Base-by-base conservation (phyloP, 2,888 invertebrate species). In the Drosophila siamana region DNA sequence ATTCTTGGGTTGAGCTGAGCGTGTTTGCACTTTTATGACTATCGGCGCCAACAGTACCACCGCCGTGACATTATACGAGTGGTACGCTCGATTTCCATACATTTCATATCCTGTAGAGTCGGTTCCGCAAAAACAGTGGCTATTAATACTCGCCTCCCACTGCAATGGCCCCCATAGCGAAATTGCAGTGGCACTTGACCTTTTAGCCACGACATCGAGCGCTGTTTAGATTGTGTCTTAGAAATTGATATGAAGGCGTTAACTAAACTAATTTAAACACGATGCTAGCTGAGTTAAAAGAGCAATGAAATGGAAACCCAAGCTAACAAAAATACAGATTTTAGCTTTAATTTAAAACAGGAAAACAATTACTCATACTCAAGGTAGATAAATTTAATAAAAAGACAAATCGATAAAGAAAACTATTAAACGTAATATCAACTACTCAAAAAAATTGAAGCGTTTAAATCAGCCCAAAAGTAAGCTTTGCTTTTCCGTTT, bases 171-270 rank as follows among this genome's bases (percentile, higher is more conserved):
- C 40, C n/a, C 22, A 50, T 9, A 47, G 64, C 78, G n/a, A 78
- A 80, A 76, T 80, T 80, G 69, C 81, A 76, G 76, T 80, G 78
- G 77, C 81, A 71, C 69, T 74, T 82, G 78, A 52, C 74, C 74
- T 78, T 75, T 78, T 71, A 62, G 70, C 26, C 46, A 43, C 57
- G 44, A 73, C 54, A 50, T 44, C 19, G 13, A 63, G 48, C 44
- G 61, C 51, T 19, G 26, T 22, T 38, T n/a, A 41, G 19, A 61
- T 61, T 65, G 15, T 22, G 15, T 68, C 41, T 54, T 44, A 50
- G 40, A 13, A 52, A 40, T 33, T 22, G 26, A 56, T 51, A 46
- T 48, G 62, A 38, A 48, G 47, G 65, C 50, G 68, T 61, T 41
- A 40, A 33, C 60, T 11, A 11, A 16, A 41, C 36, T 38, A 38